phyloP scores from a whole-genome alignment of 2,797 vertebrate species.

The Enoplosus armatus region DNA sequence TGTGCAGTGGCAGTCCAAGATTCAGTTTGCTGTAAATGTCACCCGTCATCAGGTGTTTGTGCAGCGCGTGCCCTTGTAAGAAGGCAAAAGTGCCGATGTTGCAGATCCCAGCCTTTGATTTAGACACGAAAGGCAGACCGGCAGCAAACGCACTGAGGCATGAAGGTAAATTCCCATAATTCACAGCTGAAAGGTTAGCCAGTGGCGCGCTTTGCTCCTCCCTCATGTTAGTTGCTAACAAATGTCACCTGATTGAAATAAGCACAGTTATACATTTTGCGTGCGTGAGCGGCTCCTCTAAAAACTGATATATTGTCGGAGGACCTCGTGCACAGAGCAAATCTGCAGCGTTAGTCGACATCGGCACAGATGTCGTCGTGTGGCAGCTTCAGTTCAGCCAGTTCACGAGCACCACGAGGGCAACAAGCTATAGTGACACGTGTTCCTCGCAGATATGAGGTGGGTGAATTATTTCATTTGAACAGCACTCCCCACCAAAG shows the following conservation, averaged over 20 bases:
- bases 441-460: slow-evolving; percentile 19
- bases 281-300: slow-evolving; percentile 77
- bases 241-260: slow-evolving; percentile 92
- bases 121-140: slow-evolving; percentile 91
- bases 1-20: slow-evolving; percentile 67
- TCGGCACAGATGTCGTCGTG: slow-evolving; percentile 35
- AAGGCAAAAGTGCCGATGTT: slow-evolving; percentile 92
- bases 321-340: slow-evolving; percentile 31
- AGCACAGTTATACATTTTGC: slow-evolving; percentile 78
- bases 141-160: slow-evolving; percentile 90
- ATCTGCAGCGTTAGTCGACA: slow-evolving; percentile 53
- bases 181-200: slow-evolving; percentile 94
- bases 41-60: slow-evolving; percentile 79
- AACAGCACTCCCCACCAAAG: background rate
- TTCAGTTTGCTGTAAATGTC: slow-evolving; percentile 83
- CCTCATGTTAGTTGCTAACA: slow-evolving; percentile 89
- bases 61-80: slow-evolving; percentile 87
- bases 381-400: slow-evolving; percentile 28
- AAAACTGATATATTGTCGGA: slow-evolving; percentile 76
- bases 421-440: slow-evolving; percentile 5
- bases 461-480: background rate
- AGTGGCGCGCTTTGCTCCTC: slow-evolving; percentile 85
- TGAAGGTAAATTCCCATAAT: slow-evolving; percentile 99
- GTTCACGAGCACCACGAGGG: slow-evolving; percentile 42
- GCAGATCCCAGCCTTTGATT: slow-evolving; percentile 94